Evolutionary conservation across 2,797 vertebrate species (phyloP), one percentile per base, ranked within the genome.

Genomic region (Chaetophractus vellerosus): DNA sequence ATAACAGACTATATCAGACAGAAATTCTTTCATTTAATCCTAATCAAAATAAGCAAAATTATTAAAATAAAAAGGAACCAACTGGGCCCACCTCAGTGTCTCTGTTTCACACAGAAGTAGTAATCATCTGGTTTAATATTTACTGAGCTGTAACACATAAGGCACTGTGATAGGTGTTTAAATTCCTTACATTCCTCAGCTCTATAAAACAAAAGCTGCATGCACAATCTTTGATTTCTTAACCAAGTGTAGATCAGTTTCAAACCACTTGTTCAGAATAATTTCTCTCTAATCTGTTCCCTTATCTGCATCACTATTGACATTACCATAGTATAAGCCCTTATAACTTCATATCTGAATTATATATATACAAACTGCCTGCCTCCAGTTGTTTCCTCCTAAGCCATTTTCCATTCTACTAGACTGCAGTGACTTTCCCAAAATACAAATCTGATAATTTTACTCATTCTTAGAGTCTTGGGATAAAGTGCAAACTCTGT

Each of bases 181-280:
- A 50, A 50, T 89, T 95, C 7, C 48, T 93, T 87, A 69, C 59
- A 86, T 64, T 69, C 63, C 26, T 72, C 48, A 21, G 59, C 36
- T 90, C 24, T 72, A 66, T 23, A 86, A 90, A 93, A 93, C 57
- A 90, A 94, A 93, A 82, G 36, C 36, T 41, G 15, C 93, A 66
- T 33, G 50, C 26, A 87, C 14, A 57, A 71, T 78, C 38, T 93
- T 68, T 82, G 45, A 94, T 57, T 91, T 94, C 63, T 81, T 87
- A 48, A 24, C 9, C 50, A 96, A 93, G 82, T 87, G 28, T 33
- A 93, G 57, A 88, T 33, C 68, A 79, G 85, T 66, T 88, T 95
- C 52, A 95, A 89, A 80, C 26, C 24, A 80, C 15, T 79, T 85
- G 71, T 41, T 90, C n/a, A n/a, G 48, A 95, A 68, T 75, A 85